Conservation (phyloP, 2,888 invertebrate species). For the Ectemnius cavifrons region DNA sequence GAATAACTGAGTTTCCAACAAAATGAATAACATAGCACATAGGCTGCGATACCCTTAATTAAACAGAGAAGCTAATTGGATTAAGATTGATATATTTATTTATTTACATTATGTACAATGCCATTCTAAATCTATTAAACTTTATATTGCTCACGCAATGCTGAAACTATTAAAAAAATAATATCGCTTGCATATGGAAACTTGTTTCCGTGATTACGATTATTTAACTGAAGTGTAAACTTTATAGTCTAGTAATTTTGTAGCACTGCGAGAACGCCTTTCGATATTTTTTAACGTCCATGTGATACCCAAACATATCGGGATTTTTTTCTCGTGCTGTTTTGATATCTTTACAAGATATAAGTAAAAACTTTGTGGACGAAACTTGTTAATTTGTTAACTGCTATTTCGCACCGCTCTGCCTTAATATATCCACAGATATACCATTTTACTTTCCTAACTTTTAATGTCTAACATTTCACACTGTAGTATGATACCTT, state of each 20-base stretch:
- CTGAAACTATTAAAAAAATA: constrained; percentile 55
- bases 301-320: constrained; percentile 40
- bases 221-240: constrained; percentile 28
- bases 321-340: constrained; percentile 41
- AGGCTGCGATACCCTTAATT: constrained; percentile 47
- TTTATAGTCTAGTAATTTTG: constrained; percentile 27
- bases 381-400: constrained; percentile 55
- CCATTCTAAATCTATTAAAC: constrained; percentile 58
- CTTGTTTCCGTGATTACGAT: constrained; percentile 17
- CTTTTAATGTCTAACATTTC: constrained; percentile 40
- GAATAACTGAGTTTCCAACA: too few species aligned
- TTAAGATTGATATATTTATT: constrained; percentile 69
- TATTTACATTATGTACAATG: constrained; percentile 78
- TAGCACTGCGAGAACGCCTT: constrained; percentile 56
- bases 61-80: constrained; percentile 69
- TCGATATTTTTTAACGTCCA: constrained; percentile 41
- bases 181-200: constrained; percentile 32
- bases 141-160: constrained; percentile 58
- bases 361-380: constrained; percentile 65
- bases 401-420: constrained; percentile 49
- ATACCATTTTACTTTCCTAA: constrained; percentile 55
- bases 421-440: constrained; percentile 39
- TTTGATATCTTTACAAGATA: constrained; percentile 64
- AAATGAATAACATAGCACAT: constrained; percentile 16
- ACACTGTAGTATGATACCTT: constrained; percentile 38